Percentiles rank a stretch among this genome's conserved stretches.
Evolutionary conservation across 2,888 invertebrate genomes (phyloP).

Genomic region (Tetragnatha montana): DNA sequence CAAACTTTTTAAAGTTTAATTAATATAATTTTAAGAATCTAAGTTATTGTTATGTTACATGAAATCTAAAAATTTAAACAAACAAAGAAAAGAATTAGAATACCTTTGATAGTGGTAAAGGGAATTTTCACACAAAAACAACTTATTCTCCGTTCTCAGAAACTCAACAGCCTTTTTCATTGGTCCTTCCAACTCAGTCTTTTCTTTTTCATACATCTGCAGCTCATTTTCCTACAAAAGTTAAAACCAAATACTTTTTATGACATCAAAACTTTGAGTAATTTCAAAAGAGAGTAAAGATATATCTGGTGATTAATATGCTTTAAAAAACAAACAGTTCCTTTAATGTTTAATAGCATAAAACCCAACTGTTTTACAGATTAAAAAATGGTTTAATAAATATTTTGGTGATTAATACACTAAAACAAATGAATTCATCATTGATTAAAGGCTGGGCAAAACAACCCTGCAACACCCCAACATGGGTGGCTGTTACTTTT

Average conservation of each 20-base stretch:
- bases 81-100: background rate
- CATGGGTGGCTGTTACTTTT: too few species aligned
- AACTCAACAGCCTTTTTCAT: constrained; percentile 87
- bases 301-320: background rate
- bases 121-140: constrained; percentile 83
- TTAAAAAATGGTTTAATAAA: too few species aligned
- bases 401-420: background rate
- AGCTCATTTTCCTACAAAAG: constrained; percentile 83
- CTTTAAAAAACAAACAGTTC: too few species aligned
- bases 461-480: background rate
- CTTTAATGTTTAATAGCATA: background rate
- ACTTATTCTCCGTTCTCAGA: constrained; percentile 86
- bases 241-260: background rate
- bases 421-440: background rate
- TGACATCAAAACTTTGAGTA: background rate
- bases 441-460: too few species aligned
- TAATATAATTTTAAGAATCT: too few species aligned
- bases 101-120: constrained; percentile 79
- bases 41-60: too few species aligned
- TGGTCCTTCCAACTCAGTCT: constrained; percentile 85
- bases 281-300: background rate
- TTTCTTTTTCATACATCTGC: constrained; percentile 87
- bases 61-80: background rate
- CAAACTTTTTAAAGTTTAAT: too few species aligned
- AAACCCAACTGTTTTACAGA: background rate